Conservation (phyloP, 2,797 vertebrate genomes). For the Hyperoplus lanceolatus region DNA sequence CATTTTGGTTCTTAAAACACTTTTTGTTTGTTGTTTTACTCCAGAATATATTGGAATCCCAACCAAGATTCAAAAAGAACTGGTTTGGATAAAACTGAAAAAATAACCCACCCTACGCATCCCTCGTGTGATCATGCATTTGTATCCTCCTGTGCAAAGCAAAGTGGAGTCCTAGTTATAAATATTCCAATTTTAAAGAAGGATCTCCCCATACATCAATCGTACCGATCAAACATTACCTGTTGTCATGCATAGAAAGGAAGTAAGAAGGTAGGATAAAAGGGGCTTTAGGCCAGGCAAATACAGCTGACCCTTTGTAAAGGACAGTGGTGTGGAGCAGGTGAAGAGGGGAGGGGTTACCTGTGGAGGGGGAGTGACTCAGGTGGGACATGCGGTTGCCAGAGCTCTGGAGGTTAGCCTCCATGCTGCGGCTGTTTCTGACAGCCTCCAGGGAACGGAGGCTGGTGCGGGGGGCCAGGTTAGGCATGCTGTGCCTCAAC, state of each 20-base stretch:
- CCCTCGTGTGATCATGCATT: too few relatives aligned
- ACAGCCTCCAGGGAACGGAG: constrained; percentile 91
- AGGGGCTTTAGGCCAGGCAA: constrained; percentile 20
- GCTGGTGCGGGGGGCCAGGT: constrained; percentile 91
- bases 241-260: constrained; percentile 46
- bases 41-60: too few relatives aligned
- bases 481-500: constrained; percentile 95
- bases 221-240: constrained; percentile 3
- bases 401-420: constrained; percentile 94
- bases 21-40: too few relatives aligned
- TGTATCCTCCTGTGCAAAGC: too few relatives aligned
- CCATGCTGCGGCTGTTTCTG: constrained; percentile 93
- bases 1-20: too few relatives aligned
- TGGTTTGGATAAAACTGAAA: too few relatives aligned
- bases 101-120: too few relatives aligned
- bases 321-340: constrained; percentile 34
- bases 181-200: not conserved
- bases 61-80: too few relatives aligned
- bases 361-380: constrained; percentile 90
- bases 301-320: constrained; percentile 5
- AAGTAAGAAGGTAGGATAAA: constrained; percentile 18
- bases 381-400: constrained; percentile 91
- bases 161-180: not conserved
- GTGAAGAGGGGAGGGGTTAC: constrained; percentile 77
- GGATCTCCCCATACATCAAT: not conserved